These are phyloP conservation scores for Campoplex capitator DNA, from an alignment of 2,888 invertebrate genomes.

Conservation along the genomic window DNA sequence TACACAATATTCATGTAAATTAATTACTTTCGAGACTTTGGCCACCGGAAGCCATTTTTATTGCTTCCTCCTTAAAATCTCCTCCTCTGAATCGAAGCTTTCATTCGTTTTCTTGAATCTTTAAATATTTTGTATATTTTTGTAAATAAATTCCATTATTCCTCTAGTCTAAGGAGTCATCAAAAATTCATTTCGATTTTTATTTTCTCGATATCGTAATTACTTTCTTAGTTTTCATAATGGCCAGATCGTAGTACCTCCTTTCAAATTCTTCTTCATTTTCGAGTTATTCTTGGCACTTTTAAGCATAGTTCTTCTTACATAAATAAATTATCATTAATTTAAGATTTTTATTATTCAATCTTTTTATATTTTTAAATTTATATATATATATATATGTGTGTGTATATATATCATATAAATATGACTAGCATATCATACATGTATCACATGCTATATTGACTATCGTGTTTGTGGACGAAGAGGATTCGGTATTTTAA, in stretches of 20 bases:
- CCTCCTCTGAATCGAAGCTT: slow-evolving; percentile 38
- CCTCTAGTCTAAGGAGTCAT: slow-evolving; percentile 38
- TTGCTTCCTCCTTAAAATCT: not conserved
- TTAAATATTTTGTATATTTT: slow-evolving; percentile 43
- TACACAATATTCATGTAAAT: slow-evolving; percentile 66
- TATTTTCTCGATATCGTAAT: slow-evolving; percentile 9
- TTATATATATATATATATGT: slow-evolving; percentile 43
- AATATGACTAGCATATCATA: slow-evolving; percentile 82
- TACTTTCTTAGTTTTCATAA: slow-evolving; percentile 29
- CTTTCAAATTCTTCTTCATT: slow-evolving; percentile 23
- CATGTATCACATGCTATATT: slow-evolving; percentile 85
- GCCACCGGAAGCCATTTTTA: slow-evolving; percentile 3
- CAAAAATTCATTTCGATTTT: not conserved
- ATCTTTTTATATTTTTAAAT: slow-evolving; percentile 47
- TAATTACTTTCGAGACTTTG: slow-evolving; percentile 51
- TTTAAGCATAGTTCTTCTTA: slow-evolving; percentile 63
- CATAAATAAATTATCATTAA: slow-evolving; percentile 73
- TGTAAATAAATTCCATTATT: slow-evolving; percentile 53
- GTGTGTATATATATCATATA: slow-evolving; percentile 73
- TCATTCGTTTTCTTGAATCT: slow-evolving; percentile 49
- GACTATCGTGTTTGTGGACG: slow-evolving; percentile 83
- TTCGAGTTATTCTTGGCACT: slow-evolving; percentile 68
- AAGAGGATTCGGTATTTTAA: slow-evolving; percentile 74
- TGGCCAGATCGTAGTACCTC: slow-evolving; percentile 22
- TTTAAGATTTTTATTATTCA: slow-evolving; percentile 62